Percentiles rank a stretch among this genome's conserved stretches.
These are phyloP conservation scores for Sericinus montela DNA, from an alignment of 2,888 invertebrate species.

Conservation along the genomic window DNA sequence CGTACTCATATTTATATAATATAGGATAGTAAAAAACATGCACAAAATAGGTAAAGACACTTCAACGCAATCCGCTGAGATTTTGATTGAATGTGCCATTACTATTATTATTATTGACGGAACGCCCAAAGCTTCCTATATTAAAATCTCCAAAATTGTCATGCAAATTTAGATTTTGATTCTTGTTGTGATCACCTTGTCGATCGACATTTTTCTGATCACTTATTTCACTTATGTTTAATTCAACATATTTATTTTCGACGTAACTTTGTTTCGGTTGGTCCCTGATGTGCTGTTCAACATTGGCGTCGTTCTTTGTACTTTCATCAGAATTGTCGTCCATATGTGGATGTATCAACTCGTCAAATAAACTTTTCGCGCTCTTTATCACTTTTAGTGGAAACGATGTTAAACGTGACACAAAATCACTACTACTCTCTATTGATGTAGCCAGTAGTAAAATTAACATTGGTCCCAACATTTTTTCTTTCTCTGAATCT, in stretches of 20 bases:
- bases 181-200: constrained; percentile 6
- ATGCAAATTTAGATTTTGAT: constrained; percentile 6
- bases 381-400: neutral
- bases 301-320: neutral
- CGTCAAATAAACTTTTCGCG: neutral
- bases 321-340: neutral
- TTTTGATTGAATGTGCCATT: constrained; percentile 5
- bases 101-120: constrained; percentile 8
- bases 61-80: neutral
- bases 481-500: neutral
- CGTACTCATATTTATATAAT: too few relatives aligned
- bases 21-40: too few relatives aligned
- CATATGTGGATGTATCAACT: neutral
- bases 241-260: neutral
- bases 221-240: neutral
- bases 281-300: neutral
- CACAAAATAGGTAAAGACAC: too few relatives aligned
- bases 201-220: constrained; percentile 5
- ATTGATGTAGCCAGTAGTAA: constrained; percentile 4
- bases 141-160: constrained; percentile 8
- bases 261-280: neutral
- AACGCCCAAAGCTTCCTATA: neutral
- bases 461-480: neutral
- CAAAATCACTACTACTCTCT: constrained; percentile 1
- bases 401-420: neutral